Base-by-base conservation (phyloP, 2,888 invertebrate species). In the Microctonus hyperodae region DNA sequence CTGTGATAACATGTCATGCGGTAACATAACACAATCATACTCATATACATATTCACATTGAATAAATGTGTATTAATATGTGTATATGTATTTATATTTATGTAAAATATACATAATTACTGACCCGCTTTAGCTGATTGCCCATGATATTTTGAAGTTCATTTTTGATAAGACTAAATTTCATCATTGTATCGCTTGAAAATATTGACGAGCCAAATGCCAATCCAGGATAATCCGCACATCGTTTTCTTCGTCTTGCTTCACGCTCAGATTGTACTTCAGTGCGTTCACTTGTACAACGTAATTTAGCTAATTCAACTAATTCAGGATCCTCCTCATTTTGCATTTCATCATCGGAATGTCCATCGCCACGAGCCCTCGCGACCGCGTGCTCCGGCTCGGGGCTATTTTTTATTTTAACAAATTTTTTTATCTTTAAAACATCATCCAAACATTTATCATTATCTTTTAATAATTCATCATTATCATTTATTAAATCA, bases 71-170 rank as follows among this genome's bases (percentile, higher is more conserved):
- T 51, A 25, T 16, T 23, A 22, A 23, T n/a, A 51, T 23, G 9
- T 5, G 44, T 44, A 16, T 44, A 44, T 44, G 9, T 16, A 25
- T 28, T 25, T 28, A 33, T 25, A 51, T 51, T 4, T 31, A 7
- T 55, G 7, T 31, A 28, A 5, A 23, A 23, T 23, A 23, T 16
- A 33, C 16, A 11, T 33, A 13, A n/a, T 58, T 81, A 91, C 91
- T 89, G 92, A 97, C 97, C 96, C 96, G 90, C 89, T 94, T 96
- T 76, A 98, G 88, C 85, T 97, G 96, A 85, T 95, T 95, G 85
- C 95, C 94, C 90, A 95, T 94, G 85, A 97, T 96, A 87, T 98
- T 98, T 88, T 97, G 96, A 84, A 98, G 89, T 88, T 98, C 98
- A 85, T 97, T 97, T 85, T 92, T 92, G 84, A 98, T 98, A 76